phyloP scores from a whole-genome alignment of 2,113 vertebrate species.

The Halcyon senegalensis region DNA sequence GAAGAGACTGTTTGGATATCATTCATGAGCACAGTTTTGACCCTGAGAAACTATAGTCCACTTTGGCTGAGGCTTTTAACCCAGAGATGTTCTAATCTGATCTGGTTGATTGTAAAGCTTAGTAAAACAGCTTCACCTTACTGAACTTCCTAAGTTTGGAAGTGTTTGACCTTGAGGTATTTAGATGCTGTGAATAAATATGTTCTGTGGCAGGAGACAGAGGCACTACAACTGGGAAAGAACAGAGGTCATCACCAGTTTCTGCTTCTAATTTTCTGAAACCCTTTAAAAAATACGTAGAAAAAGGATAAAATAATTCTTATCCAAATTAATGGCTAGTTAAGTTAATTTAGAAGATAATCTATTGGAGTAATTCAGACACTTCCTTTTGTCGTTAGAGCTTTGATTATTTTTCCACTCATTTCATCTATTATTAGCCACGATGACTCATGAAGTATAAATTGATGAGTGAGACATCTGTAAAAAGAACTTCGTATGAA shows the following conservation, averaged over 20 bases:
- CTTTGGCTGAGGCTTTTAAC: background rate
- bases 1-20: background rate
- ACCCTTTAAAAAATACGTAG: conserved; percentile 13
- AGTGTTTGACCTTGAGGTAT: background rate
- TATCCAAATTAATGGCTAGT: background rate
- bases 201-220: background rate
- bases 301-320: background rate
- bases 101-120: background rate
- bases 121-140: background rate
- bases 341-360: conserved; percentile 1
- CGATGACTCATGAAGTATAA: background rate
- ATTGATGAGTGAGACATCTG: background rate
- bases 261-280: background rate
- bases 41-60: background rate
- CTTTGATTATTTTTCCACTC: conserved; percentile 50
- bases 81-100: background rate
- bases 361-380: conserved; percentile 12
- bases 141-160: background rate
- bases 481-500: background rate
- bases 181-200: background rate
- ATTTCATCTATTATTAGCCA: conserved; percentile 3
- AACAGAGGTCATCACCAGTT: background rate
- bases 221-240: background rate
- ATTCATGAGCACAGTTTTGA: background rate
- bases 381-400: conserved; percentile 19